Conservation (phyloP, 2,113 vertebrate species). For the Dicerorhinus sumatrensis region DNA sequence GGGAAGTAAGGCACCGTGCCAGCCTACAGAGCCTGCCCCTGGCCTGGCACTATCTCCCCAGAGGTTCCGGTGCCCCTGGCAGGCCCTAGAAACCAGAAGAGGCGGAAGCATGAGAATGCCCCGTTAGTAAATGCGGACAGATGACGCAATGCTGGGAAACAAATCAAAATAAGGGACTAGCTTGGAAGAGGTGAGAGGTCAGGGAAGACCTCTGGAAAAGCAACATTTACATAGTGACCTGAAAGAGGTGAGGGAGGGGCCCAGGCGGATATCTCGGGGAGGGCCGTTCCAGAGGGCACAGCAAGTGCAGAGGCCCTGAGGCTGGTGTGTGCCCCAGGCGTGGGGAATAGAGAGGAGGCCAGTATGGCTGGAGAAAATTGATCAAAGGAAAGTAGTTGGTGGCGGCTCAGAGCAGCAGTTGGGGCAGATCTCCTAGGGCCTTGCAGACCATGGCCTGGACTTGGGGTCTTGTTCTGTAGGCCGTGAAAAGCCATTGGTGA, state of each 20-base stretch:
- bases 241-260: background rate
- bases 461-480: background rate
- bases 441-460: background rate
- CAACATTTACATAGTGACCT: background rate
- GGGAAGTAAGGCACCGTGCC: background rate
- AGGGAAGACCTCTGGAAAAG: background rate
- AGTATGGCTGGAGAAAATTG: background rate
- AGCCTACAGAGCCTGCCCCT: background rate
- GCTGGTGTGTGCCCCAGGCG: background rate
- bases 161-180: background rate
- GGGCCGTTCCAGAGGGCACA: too few species aligned
- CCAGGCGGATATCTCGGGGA: too few species aligned
- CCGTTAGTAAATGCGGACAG: background rate
- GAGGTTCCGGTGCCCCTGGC: background rate
- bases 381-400: background rate
- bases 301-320: background rate
- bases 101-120: background rate
- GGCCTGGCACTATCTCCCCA: background rate
- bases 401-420: background rate
- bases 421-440: rapidly evolving
- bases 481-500: background rate
- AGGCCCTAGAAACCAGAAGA: background rate
- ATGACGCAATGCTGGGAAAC: background rate
- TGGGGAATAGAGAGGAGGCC: background rate
- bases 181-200: background rate